Conservation (phyloP, 2,888 invertebrate genomes). For the Timema cristinae region DNA sequence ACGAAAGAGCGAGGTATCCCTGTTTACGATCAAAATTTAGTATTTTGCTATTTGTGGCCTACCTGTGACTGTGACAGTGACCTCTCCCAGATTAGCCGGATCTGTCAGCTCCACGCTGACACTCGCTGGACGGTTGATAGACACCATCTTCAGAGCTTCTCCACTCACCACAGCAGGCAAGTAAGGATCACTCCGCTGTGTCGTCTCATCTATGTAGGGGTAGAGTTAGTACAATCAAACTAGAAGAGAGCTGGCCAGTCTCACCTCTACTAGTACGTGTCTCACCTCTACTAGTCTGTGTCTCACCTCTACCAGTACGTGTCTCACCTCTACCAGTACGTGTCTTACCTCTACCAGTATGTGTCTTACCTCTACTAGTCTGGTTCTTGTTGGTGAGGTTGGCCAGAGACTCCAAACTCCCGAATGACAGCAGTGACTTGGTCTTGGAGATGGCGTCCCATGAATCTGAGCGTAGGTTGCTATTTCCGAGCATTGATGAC, state of each 20-base stretch:
- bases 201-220: too few relatives aligned
- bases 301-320: too few relatives aligned
- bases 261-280: too few relatives aligned
- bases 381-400: constrained; percentile 50
- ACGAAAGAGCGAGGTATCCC: too few relatives aligned
- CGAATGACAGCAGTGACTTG: constrained; percentile 57
- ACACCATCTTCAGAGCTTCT: constrained; percentile 56
- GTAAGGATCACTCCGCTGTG: too few relatives aligned
- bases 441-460: constrained; percentile 83
- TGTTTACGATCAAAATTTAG: too few relatives aligned
- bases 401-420: constrained; percentile 65
- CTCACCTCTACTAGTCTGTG: too few relatives aligned
- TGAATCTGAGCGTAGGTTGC: constrained; percentile 58
- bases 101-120: constrained; percentile 52
- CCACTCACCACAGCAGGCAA: constrained; percentile 48
- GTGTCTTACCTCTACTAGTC: too few relatives aligned
- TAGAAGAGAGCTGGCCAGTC: too few relatives aligned
- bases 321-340: too few relatives aligned
- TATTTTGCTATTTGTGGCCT: constrained; percentile 4
- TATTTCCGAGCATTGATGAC: constrained; percentile 54
- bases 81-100: constrained; percentile 45
- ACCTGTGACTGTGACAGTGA: constrained; percentile 51
- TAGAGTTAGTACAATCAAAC: too few relatives aligned
- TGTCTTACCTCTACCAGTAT: too few relatives aligned
- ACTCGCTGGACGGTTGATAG: constrained; percentile 54